Evolutionary conservation across 2,113 vertebrate genomes (phyloP).

Genomic region (Sardina pilchardus): DNA sequence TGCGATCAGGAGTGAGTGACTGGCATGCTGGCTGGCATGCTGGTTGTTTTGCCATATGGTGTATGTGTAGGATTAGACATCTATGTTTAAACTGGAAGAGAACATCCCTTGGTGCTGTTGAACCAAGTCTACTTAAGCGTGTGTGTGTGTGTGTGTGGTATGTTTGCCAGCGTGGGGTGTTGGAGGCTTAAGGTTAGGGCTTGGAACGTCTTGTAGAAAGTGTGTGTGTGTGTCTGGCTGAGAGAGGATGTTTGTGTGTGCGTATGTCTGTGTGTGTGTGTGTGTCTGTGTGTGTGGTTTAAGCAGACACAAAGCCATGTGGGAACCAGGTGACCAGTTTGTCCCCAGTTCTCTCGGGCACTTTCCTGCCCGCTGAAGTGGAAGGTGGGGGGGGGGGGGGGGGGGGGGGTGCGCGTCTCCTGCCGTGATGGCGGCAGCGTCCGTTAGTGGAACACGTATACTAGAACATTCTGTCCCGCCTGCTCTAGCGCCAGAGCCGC

Average conservation of each 20-base stretch:
- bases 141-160: not conserved
- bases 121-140: not conserved
- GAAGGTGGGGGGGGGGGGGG: constrained; percentile 17
- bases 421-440: constrained; percentile 23
- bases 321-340: constrained; percentile 28
- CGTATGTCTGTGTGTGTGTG: not conserved
- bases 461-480: constrained; percentile 25
- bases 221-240: constrained; percentile 1
- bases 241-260: not conserved
- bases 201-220: not conserved
- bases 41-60: not conserved
- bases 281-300: constrained; percentile 17
- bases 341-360: constrained; percentile 8
- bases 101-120: not conserved
- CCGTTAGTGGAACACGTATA: constrained; percentile 38
- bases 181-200: not conserved
- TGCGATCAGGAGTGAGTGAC: not conserved
- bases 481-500: constrained; percentile 11
- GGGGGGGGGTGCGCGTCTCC: not conserved
- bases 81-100: constrained; percentile 22
- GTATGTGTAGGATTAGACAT: constrained; percentile 4
- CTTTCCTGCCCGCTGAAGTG: constrained; percentile 12
- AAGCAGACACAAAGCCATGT: constrained; percentile 19
- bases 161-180: not conserved
- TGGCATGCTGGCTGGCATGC: not conserved